Conservation (phyloP, 64 coral and sea anemone genomes). For the Stichodactyla mertensii region DNA sequence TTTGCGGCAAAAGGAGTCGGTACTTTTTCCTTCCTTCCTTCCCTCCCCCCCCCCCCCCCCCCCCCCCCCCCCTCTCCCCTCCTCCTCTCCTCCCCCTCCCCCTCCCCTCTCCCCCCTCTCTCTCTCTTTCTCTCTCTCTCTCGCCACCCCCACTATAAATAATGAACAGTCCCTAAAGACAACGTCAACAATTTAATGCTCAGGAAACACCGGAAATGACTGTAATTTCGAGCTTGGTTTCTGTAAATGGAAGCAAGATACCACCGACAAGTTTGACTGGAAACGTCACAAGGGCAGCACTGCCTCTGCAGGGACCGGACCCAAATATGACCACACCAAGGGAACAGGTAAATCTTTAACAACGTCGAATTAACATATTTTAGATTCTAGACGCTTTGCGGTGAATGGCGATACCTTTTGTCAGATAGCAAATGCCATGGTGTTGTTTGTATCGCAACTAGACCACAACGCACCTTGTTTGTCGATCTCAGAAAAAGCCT, state of each 20-base stretch:
- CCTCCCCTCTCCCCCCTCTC: too few species aligned
- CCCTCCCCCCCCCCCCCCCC: too few species aligned
- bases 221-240: constrained; percentile 71
- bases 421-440: neutral
- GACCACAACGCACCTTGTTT: neutral
- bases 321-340: constrained; percentile 53
- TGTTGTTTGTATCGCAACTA: too few species aligned
- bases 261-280: constrained; percentile 67
- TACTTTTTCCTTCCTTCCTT: too few species aligned
- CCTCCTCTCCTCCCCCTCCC: too few species aligned
- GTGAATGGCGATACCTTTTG: neutral
- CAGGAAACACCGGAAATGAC: constrained; percentile 53
- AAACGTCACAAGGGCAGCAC: constrained; percentile 48
- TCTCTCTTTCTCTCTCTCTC: too few species aligned
- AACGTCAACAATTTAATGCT: neutral
- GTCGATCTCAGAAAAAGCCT: neutral
- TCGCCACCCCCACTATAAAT: too few species aligned
- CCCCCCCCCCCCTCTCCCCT: too few species aligned
- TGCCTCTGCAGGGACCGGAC: constrained; percentile 46
- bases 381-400: neutral
- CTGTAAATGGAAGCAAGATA: constrained; percentile 54
- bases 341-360: constrained; percentile 10
- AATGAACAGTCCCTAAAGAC: too few species aligned
- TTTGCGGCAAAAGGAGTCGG: too few species aligned
- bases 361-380: neutral